Conservation (phyloP, 2,113 vertebrate genomes). For the Psophia crepitans region DNA sequence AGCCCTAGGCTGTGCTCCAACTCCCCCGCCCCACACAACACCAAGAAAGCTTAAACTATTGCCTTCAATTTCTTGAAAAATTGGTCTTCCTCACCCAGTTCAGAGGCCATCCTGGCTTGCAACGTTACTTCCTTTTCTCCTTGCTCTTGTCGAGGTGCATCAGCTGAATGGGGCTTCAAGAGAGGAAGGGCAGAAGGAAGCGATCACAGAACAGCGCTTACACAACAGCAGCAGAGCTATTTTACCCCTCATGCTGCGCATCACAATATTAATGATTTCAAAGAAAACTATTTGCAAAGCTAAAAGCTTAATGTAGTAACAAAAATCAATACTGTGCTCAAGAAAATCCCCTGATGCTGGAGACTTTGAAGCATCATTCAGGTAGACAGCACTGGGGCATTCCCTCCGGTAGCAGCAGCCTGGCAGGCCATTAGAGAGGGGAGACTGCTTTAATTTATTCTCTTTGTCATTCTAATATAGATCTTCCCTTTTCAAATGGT, state of each 20-base stretch:
- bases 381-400: background rate
- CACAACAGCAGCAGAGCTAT: background rate
- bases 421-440: background rate
- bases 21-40: background rate
- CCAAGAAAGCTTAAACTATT: background rate
- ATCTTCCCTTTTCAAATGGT: background rate
- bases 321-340: conserved; percentile 56
- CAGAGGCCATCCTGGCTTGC: background rate
- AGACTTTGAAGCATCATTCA: conserved; percentile 7
- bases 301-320: conserved; percentile 48
- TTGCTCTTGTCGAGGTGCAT: background rate
- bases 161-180: background rate
- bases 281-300: conserved; percentile 14
- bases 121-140: background rate
- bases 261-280: conserved; percentile 26
- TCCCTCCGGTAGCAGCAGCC: background rate
- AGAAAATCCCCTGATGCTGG: background rate
- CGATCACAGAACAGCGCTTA: background rate
- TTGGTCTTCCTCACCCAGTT: conserved; percentile 14
- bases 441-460: background rate
- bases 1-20: background rate
- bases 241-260: background rate
- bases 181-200: background rate
- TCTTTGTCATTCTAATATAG: conserved; percentile 24
- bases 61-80: background rate